Conservation (phyloP, 2,888 invertebrate genomes). For the Cremastinae sp. region DNA sequence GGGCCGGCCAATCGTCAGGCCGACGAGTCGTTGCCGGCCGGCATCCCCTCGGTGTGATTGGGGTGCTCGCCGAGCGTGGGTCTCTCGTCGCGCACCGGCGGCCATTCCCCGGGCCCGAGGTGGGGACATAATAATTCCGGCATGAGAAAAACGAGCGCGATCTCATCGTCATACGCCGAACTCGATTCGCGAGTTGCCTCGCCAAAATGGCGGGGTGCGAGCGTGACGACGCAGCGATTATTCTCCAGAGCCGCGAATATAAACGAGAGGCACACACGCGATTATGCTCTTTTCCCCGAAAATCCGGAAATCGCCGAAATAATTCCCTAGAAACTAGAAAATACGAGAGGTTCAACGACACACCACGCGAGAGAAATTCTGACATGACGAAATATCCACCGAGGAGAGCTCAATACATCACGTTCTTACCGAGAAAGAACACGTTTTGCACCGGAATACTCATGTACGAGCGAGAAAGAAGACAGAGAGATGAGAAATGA, state of each 20-base stretch:
- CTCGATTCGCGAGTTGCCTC: slow-evolving; percentile 41
- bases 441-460: slow-evolving; percentile 5
- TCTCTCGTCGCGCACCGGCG: slow-evolving; percentile 50
- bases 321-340: background rate
- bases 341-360: slow-evolving; percentile 9
- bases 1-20: slow-evolving; percentile 41
- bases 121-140: slow-evolving; percentile 67
- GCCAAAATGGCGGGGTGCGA: slow-evolving; percentile 67
- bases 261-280: background rate
- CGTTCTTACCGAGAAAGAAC: background rate
- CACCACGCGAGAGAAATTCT: background rate
- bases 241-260: background rate
- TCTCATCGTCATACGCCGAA: slow-evolving; percentile 36
- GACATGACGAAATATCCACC: slow-evolving; percentile 21
- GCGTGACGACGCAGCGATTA: slow-evolving; percentile 38
- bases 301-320: background rate
- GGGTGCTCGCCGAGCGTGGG: slow-evolving; percentile 43
- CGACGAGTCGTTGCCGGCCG: slow-evolving; percentile 41
- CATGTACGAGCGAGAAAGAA: background rate
- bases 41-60: slow-evolving; percentile 54
- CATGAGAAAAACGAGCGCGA: slow-evolving; percentile 52
- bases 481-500: background rate
- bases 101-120: slow-evolving; percentile 17
- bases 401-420: background rate
- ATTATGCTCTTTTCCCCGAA: background rate